These are phyloP conservation scores for Forbesichthys agassizii DNA, from an alignment of 2,113 vertebrate genomes.

Conservation along the genomic window DNA sequence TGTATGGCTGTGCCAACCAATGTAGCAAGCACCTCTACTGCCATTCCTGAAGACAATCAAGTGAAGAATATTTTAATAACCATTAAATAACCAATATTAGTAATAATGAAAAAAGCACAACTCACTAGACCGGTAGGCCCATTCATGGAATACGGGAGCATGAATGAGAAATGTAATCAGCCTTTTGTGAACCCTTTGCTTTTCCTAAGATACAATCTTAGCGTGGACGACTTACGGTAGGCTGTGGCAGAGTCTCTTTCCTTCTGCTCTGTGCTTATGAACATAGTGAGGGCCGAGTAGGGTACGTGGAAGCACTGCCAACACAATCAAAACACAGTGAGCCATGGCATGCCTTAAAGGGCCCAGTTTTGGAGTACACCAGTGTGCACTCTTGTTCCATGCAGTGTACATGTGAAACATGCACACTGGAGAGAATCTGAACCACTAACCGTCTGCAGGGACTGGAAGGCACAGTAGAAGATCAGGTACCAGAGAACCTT, in stretches of 20 bases:
- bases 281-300: conserved; percentile 97
- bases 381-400: too few species aligned
- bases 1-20: conserved; percentile 92
- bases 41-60: conserved; percentile 84
- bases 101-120: too few species aligned
- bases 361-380: background rate
- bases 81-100: too few species aligned
- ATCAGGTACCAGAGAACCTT: conserved; percentile 89
- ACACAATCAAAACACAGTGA: background rate
- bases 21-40: conserved; percentile 88
- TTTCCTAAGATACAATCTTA: background rate
- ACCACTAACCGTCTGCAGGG: conserved; percentile 88
- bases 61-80: too few species aligned
- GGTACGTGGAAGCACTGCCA: conserved; percentile 96
- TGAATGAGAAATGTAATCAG: too few species aligned
- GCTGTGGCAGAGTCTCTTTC: conserved; percentile 94
- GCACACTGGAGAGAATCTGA: background rate
- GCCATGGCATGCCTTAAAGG: background rate
- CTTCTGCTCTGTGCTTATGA: conserved; percentile 92
- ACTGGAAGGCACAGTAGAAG: conserved; percentile 96
- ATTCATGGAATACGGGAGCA: too few species aligned
- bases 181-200: too few species aligned
- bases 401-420: too few species aligned
- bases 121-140: too few species aligned
- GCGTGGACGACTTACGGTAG: conserved; percentile 81